Evolutionary conservation across 2,797 vertebrate genomes (phyloP).

Genomic region (Leucoraja ocellata): DNA sequence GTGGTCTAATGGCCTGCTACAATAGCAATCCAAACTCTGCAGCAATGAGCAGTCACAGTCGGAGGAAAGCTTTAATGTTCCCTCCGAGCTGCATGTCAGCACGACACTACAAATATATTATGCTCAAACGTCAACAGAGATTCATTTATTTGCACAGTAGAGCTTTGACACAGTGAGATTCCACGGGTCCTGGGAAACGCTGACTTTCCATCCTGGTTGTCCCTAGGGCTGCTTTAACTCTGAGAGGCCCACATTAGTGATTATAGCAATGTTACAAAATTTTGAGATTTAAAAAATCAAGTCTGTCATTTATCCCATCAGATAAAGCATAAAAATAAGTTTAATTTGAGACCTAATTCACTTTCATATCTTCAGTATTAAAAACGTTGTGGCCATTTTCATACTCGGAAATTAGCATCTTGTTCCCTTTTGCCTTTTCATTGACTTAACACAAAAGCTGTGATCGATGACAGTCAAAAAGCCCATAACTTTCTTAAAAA

Average conservation of each 20-base stretch:
- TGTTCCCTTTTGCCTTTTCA: no score
- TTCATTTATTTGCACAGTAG: background rate
- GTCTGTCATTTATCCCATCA: no score
- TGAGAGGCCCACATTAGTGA: background rate
- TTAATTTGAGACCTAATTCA: no score
- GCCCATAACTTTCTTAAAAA: no score
- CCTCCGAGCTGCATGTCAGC: background rate
- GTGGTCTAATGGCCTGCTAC: background rate
- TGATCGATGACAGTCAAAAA: no score
- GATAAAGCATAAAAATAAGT: no score
- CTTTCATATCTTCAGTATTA: no score
- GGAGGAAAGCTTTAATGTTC: background rate
- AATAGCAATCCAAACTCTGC: background rate
- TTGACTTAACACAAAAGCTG: no score
- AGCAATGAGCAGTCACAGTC: background rate
- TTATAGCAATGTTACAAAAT: no score
- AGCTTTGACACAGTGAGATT: background rate
- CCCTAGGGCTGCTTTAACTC: background rate
- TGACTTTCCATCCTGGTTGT: background rate
- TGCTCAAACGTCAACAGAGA: background rate
- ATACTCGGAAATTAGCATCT: no score
- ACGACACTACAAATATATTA: background rate
- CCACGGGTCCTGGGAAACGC: background rate
- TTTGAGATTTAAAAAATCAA: no score
- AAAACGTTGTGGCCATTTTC: no score